These are phyloP conservation scores for fruit fly (Drosophila melanogaster) DNA, from an alignment of 1,140 invertebrate genomes.

Conservation along the genomic window Release_6_plus_ISO1_MT NT_033777.3:25630501-25631000, in stretches of 20 bases:
- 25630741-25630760: background rate
- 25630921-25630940: constrained; percentile 44
- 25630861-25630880: background rate
- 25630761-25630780: background rate
- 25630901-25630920: constrained; percentile 24
- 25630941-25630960: constrained; percentile 67
- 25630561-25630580: constrained; percentile 56
- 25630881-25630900: background rate
- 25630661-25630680: constrained; percentile 60
- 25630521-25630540: constrained; percentile 50
- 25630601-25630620: constrained; percentile 57
- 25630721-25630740: background rate
- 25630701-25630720: constrained; percentile 28
- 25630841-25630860: too few relatives aligned
- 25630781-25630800: background rate
- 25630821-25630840: too few relatives aligned
- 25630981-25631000: constrained; percentile 68
- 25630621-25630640: constrained; percentile 72
- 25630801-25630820: too few relatives aligned
- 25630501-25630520: constrained; percentile 49
- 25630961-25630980: constrained; percentile 69
- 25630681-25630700: constrained; percentile 14
- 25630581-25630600: constrained; percentile 9
- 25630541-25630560: constrained; percentile 12
- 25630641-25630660: constrained; percentile 31